Evolutionary conservation across 2,888 invertebrate genomes (phyloP).

Genomic region (Keiferia lycopersicella): DNA sequence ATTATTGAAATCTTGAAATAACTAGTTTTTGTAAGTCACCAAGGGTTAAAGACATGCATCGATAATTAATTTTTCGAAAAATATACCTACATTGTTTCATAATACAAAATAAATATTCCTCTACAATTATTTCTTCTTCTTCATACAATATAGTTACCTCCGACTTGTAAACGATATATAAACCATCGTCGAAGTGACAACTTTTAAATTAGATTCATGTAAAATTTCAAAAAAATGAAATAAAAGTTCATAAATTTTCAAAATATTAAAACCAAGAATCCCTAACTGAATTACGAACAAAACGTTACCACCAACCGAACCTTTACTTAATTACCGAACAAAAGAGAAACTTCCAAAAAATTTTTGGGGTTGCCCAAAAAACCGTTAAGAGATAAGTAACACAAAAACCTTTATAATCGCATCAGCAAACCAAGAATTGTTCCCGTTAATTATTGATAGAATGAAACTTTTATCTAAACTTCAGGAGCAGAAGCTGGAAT

Average conservation of each 20-base stretch:
- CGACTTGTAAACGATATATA: no score
- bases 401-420: slow-evolving; percentile 76
- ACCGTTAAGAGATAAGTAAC: slow-evolving; percentile 60
- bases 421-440: slow-evolving; percentile 71
- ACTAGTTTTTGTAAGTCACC: no score
- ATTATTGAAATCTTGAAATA: no score
- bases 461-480: slow-evolving; percentile 82
- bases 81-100: no score
- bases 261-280: not conserved
- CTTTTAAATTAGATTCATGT: no score
- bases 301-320: slow-evolving; percentile 5
- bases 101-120: no score
- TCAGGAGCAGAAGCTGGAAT: slow-evolving; percentile 80
- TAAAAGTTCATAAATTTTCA: not conserved
- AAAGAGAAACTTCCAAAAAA: slow-evolving; percentile 43
- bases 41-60: no score
- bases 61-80: no score
- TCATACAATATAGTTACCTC: no score
- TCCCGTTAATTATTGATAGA: slow-evolving; percentile 81
- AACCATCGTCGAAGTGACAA: no score
- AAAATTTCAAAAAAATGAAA: no score
- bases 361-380: slow-evolving; percentile 37
- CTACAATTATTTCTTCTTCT: no score
- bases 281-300: not conserved
- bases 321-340: slow-evolving; percentile 58